These are phyloP conservation scores for Myotis brandtii DNA, from an alignment of 2,113 vertebrate genomes.

Conservation along the genomic window DNA sequence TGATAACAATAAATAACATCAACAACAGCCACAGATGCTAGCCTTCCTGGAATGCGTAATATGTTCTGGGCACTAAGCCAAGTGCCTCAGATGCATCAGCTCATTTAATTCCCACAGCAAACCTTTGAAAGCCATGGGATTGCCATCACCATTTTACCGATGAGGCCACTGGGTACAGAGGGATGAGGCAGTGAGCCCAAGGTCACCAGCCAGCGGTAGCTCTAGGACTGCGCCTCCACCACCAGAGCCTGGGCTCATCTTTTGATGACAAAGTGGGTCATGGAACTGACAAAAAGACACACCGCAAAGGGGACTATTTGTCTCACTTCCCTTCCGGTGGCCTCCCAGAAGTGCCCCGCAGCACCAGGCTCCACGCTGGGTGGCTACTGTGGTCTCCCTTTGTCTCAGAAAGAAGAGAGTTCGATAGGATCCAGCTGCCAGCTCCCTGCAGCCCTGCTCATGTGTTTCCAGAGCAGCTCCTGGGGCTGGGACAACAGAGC, in stretches of 20 bases:
- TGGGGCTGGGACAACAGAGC: neutral
- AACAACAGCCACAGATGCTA: neutral
- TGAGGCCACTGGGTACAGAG: neutral
- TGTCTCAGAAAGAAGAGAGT: conserved; percentile 56
- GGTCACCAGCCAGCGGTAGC: neutral
- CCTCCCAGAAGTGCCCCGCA: conserved; percentile 68
- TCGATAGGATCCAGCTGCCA: conserved; percentile 65
- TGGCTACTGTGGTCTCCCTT: conserved; percentile 73
- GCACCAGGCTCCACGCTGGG: conserved; percentile 56
- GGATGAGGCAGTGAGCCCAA: neutral
- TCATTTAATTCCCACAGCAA: neutral
- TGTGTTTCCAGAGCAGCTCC: neutral
- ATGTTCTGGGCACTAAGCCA: neutral
- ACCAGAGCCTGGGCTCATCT: neutral
- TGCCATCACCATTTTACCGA: neutral
- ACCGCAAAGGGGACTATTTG: conserved; percentile 30
- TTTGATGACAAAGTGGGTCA: conserved; percentile 37
- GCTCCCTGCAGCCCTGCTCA: neutral
- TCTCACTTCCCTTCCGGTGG: conserved; percentile 25
- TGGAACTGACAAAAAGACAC: conserved; percentile 34
- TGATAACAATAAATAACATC: neutral
- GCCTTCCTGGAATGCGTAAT: neutral
- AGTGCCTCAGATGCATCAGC: neutral
- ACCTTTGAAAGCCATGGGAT: neutral
- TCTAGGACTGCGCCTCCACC: neutral